A percentile compares a stretch with the other conserved stretches of the same genome.
These are phyloP conservation scores for Hydra vulgaris DNA, from an alignment of 30 jellyfish, hydroid and myxozoan genomes.

Conservation along the genomic window DNA sequence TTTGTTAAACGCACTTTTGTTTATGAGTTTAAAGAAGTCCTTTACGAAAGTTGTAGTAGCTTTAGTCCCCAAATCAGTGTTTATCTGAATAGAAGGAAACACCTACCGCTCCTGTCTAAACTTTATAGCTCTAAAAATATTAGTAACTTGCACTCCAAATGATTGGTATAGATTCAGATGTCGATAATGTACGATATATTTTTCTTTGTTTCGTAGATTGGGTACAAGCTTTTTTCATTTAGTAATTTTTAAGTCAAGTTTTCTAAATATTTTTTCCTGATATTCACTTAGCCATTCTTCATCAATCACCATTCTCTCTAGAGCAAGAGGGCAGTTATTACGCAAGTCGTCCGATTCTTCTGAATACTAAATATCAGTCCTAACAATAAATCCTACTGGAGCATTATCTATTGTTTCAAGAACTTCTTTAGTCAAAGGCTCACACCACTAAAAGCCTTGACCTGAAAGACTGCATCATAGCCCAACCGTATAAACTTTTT, in stretches of 20 bases:
- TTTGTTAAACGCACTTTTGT: slow-evolving; percentile 41
- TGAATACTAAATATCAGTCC: not conserved
- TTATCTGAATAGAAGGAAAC: not conserved
- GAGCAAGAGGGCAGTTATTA: not conserved
- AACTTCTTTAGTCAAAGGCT: not conserved
- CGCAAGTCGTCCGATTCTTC: not conserved
- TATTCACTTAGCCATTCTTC: not conserved
- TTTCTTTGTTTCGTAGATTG: too few relatives aligned
- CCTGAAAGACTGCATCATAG: not conserved
- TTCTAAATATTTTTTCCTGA: not conserved
- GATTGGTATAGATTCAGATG: too few relatives aligned
- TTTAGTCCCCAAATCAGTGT: not conserved
- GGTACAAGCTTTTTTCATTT: too few relatives aligned
- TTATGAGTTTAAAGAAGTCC: slow-evolving; percentile 49
- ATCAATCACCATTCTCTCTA: not conserved
- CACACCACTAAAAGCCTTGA: not conserved
- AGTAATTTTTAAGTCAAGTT: not conserved
- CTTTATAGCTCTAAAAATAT: too few relatives aligned
- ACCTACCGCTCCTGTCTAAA: too few relatives aligned
- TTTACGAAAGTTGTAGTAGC: not conserved
- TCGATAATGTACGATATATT: too few relatives aligned
- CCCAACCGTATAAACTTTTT: not conserved
- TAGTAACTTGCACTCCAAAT: too few relatives aligned
- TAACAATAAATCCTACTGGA: not conserved
- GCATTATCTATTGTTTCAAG: not conserved